Conservation (phyloP, 2,888 invertebrate genomes). For the Phlogophora meticulosa region DNA sequence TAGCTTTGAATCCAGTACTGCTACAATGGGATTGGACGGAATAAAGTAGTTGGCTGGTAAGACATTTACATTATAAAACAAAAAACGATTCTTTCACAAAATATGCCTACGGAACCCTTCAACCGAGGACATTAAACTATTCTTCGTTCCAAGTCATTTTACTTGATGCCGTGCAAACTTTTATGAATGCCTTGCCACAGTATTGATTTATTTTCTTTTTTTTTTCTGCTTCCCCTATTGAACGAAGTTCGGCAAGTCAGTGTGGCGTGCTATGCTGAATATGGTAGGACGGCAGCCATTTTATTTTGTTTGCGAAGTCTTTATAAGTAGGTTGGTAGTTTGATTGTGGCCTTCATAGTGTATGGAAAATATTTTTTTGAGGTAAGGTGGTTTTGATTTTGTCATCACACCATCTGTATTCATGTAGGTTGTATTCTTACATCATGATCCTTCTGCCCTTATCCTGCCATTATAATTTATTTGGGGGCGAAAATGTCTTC, state of each 20-base stretch:
- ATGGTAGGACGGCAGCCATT: constrained; percentile 67
- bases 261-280: constrained; percentile 73
- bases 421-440: no score
- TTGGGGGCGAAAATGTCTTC: no score
- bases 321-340: constrained; percentile 31
- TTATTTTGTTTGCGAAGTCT: constrained; percentile 52
- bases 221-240: constrained; percentile 70
- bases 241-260: constrained; percentile 72
- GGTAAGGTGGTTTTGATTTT: constrained; percentile 29
- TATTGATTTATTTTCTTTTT: constrained; percentile 79
- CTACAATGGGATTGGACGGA: no score
- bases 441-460: no score
- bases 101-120: constrained; percentile 69
- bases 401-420: background rate
- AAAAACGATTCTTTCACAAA: constrained; percentile 2
- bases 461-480: no score
- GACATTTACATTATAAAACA: no score
- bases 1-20: no score
- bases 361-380: background rate
- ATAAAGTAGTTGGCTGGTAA: no score
- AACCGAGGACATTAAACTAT: constrained; percentile 37
- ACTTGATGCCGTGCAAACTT: constrained; percentile 80
- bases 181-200: constrained; percentile 75
- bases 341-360: constrained; percentile 14
- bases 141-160: constrained; percentile 69